Conservation (phyloP, 2,888 invertebrate genomes). For the Ectobius pallidus region DNA sequence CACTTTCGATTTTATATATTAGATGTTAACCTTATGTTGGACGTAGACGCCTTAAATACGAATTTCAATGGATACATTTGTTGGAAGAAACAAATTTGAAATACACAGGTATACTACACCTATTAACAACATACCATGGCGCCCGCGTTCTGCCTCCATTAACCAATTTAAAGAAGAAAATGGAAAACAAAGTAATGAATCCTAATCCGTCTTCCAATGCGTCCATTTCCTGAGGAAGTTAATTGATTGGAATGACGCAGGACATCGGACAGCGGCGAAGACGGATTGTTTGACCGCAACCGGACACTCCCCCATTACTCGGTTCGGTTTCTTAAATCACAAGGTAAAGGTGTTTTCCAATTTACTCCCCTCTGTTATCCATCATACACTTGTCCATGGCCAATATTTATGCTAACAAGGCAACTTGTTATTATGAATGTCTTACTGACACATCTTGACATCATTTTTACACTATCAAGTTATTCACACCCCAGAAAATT, state of each 20-base stretch:
- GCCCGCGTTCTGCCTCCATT: background rate
- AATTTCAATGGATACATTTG: no score
- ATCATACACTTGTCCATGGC: background rate
- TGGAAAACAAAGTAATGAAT: background rate
- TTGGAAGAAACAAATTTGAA: no score
- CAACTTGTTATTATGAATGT: no score
- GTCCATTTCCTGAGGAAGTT: background rate
- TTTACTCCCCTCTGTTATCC: background rate
- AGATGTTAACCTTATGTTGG: no score
- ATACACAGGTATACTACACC: no score
- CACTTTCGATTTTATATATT: no score
- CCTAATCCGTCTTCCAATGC: background rate
- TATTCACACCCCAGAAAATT: no score
- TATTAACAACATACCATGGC: no score
- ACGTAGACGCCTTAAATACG: no score
- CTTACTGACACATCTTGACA: no score
- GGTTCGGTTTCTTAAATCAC: constrained; percentile 28
- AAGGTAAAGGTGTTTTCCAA: constrained; percentile 14
- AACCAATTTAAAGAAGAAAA: background rate
- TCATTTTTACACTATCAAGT: no score
- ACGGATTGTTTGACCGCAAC: background rate
- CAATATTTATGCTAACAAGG: background rate
- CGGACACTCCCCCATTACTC: constrained; percentile 21
- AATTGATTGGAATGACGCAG: background rate
- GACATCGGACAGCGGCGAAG: background rate